phyloP scores from a whole-genome alignment of 35 echinoderm and acorn worm species.

The Amphiura filiformis region DNA sequence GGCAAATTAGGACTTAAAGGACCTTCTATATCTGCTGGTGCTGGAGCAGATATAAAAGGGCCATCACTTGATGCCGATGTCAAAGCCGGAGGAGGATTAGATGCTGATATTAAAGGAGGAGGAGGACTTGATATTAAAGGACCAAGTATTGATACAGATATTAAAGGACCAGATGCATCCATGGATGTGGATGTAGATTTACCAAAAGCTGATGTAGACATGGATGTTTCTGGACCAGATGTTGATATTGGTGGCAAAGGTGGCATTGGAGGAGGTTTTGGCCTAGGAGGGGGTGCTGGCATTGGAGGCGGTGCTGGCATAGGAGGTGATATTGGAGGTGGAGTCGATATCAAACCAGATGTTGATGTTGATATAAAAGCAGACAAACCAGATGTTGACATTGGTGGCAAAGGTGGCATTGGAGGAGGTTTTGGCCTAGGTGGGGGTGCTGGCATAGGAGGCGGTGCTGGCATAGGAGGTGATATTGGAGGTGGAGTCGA shows the following conservation, averaged over 20 bases:
- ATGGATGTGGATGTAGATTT: conserved; percentile 25
- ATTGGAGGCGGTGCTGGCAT: conserved; percentile 17
- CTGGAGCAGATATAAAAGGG: conserved; percentile 11
- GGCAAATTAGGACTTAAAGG: conserved; percentile 23
- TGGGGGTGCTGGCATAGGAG: not conserved
- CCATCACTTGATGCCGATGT: conserved; percentile 11
- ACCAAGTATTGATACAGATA: conserved; percentile 7
- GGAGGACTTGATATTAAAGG: conserved; percentile 8
- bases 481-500: conserved; percentile 13
- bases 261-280: conserved; percentile 17
- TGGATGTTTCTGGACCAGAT: conserved; percentile 2
- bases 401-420: conserved; percentile 9
- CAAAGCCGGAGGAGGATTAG: conserved; percentile 19
- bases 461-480: not conserved
- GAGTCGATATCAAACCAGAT: not conserved
- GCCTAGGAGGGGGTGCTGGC: conserved; percentile 11
- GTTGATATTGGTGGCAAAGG: conserved; percentile 29
- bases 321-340: conserved; percentile 37
- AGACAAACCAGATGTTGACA: conserved; percentile 21
- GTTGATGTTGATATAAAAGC: not conserved
- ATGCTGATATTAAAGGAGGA: conserved; percentile 18
- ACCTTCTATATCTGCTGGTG: conserved; percentile 3
- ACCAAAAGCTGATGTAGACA: not conserved
- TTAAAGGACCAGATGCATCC: conserved; percentile 26
- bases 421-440: not conserved